Conservation (phyloP, 2,888 invertebrate genomes). For the Proisotoma minuta region DNA sequence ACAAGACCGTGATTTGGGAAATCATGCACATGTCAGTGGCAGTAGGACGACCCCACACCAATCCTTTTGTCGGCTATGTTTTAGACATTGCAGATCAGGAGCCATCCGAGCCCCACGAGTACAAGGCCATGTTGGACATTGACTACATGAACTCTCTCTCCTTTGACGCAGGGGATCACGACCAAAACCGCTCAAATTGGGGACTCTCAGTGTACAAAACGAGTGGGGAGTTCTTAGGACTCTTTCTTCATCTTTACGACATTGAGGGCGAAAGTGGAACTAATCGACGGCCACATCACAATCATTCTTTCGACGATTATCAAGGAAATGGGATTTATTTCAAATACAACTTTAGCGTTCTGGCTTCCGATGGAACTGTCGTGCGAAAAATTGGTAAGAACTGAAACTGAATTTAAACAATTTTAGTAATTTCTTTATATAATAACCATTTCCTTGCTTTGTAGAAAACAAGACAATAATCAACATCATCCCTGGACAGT, state of each 20-base stretch:
- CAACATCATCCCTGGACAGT: slow-evolving; percentile 6
- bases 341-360: neutral
- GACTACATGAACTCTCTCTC: slow-evolving; percentile 18
- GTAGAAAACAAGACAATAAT: slow-evolving; percentile 15
- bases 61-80: too few species aligned
- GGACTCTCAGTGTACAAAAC: slow-evolving; percentile 4
- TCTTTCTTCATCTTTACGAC: slow-evolving; percentile 1
- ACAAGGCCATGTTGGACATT: slow-evolving; percentile 14
- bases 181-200: neutral
- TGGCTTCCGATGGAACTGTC: neutral
- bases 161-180: slow-evolving; percentile 12
- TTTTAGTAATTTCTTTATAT: neutral
- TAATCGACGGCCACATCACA: neutral
- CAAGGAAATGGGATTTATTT: neutral
- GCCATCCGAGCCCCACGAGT: slow-evolving; percentile 6
- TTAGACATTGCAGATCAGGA: too few species aligned
- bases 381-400: slow-evolving; percentile 2
- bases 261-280: neutral
- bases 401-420: neutral
- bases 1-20: slow-evolving; percentile 14
- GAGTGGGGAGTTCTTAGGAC: neutral
- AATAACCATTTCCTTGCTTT: too few species aligned
- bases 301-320: neutral
- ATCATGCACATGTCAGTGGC: slow-evolving; percentile 15
- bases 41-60: slow-evolving; percentile 2